These are phyloP conservation scores for Harpagoxenus sublaevis DNA, from an alignment of 2,888 invertebrate species.

Conservation along the genomic window DNA sequence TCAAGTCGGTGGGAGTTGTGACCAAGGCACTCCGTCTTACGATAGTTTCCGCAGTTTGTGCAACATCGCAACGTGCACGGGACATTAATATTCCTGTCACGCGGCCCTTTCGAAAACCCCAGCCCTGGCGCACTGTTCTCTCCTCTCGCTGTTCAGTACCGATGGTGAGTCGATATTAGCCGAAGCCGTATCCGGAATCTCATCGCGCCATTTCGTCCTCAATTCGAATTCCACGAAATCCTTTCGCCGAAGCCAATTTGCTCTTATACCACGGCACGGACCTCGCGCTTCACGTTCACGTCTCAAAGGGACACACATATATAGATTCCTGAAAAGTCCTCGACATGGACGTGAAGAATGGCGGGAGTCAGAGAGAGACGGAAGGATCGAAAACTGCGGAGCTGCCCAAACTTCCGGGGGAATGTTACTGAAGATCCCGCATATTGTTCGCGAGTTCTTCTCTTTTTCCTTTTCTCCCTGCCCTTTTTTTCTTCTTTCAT, in stretches of 20 bases:
- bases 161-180: slow-evolving; percentile 63
- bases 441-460: slow-evolving; percentile 74
- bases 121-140: slow-evolving; percentile 22
- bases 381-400: slow-evolving; percentile 50
- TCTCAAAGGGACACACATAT: slow-evolving; percentile 66
- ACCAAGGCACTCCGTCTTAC: slow-evolving; percentile 59
- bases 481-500: slow-evolving; percentile 4
- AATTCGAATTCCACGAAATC: slow-evolving; percentile 75
- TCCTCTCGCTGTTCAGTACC: slow-evolving; percentile 23
- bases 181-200: slow-evolving; percentile 57
- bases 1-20: slow-evolving; percentile 48
- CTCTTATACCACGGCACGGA: slow-evolving; percentile 64
- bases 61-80: slow-evolving; percentile 58
- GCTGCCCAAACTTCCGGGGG: slow-evolving; percentile 69
- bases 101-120: slow-evolving; percentile 47
- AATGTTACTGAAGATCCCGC: slow-evolving; percentile 68
- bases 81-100: slow-evolving; percentile 70
- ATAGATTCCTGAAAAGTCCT: slow-evolving; percentile 74
- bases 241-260: slow-evolving; percentile 70
- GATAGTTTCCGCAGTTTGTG: slow-evolving; percentile 66
- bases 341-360: slow-evolving; percentile 42
- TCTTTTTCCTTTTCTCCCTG: slow-evolving; percentile 34
- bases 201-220: slow-evolving; percentile 69
- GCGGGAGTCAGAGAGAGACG: slow-evolving; percentile 27
- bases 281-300: slow-evolving; percentile 35